Evolutionary conservation across 1,140 invertebrate species (phyloP), one percentile per base, ranked within the genome.

Genomic region (Drosophila leontia): DNA sequence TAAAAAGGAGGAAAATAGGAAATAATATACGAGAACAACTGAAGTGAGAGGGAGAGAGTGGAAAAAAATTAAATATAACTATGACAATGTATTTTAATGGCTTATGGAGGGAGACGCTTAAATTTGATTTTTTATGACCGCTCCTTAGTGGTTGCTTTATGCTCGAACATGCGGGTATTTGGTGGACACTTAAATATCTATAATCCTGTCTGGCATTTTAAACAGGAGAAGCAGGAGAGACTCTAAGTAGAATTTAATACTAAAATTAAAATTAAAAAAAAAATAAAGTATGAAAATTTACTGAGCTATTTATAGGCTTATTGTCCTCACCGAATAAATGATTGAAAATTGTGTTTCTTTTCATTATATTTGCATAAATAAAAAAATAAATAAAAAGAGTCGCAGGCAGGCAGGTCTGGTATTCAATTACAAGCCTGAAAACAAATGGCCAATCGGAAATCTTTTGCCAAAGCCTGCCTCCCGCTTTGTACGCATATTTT

Each of bases 341-440:
- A 72, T 72, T 44, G 67, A 45, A 72, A 26, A 78, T 50, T 26
- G 26, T 69, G 29, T 57, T 56, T 56, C 13, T 34, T 55, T 76
- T 77, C 62, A 77, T 77, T 77, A 68, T 59, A 77, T 77, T 53
- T 69, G 13, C 50, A 55, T 74, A 69, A 60, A 78, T 50, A 44
- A 59, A 59, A 76, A 69, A 59, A 37, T n/a, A 17, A 11, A 15
- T 15, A 26, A 37, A 12, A 23, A n/a, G 17, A 13, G 45, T 7
- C 12, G 23, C 47, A 26, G 23, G 47, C 47, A 29, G 23, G n/a
- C 47, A 59, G n/a, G 13, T 13, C 8, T 23, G 32, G 45, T 77
- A 72, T 88, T 88, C 83, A 87, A 86, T 86, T 88, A 88, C 67
- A 69, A n/a, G 39, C 63, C n/a, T 55, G 67, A 88, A 67, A 88